Base-by-base conservation (phyloP, 1,140 invertebrate genomes). In the Neodiprion lecontei region DNA sequence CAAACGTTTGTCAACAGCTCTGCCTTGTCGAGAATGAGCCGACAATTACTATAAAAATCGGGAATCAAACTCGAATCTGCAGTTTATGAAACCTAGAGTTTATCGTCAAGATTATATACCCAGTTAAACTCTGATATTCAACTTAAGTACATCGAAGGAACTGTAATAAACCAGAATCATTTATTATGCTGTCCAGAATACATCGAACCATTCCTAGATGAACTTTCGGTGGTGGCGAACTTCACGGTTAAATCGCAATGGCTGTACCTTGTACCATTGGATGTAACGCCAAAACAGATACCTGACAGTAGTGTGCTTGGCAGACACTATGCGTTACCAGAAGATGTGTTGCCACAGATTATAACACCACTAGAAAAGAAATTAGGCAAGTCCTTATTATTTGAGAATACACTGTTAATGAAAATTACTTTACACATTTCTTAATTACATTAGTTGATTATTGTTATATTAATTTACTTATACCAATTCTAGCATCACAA, bases 351-450 rank as follows among this genome's bases (percentile, higher is more conserved):
- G 80, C 91, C 93, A 65, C 90, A 93, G 76, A 87, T 95, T 67
- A 92, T 96, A 67, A 97, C 96, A 11, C 93, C 94, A 0, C 89
- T 97, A 75, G 96, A 97, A 81, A 94, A 94, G 75, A 96, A 96
- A 89, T 86, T 97, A 28, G 95, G 93, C 91, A 86, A 75, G 70
- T 73, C 69, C 2, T 40, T 21, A 8, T 48, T 69, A 67, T 69
- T 21, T 76, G 5, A 40, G 28, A 40, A 40, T 40, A 40, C 28
- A 40, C 28, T 40, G 28, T 48, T 76, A 7, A n/a, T 75, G 17
- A 53, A 47, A 17, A 17, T 74, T 67, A 21, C 67, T 72, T 66
- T 75, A 1, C 10, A 50, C 8, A 10, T 76, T 74, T 49, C 67
- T 40, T 40, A 40, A 40, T 40, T 40, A 12, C 53, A 21, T 48